Evolutionary conservation across 2,888 invertebrate genomes (phyloP).

Genomic region (Muscina levida): DNA sequence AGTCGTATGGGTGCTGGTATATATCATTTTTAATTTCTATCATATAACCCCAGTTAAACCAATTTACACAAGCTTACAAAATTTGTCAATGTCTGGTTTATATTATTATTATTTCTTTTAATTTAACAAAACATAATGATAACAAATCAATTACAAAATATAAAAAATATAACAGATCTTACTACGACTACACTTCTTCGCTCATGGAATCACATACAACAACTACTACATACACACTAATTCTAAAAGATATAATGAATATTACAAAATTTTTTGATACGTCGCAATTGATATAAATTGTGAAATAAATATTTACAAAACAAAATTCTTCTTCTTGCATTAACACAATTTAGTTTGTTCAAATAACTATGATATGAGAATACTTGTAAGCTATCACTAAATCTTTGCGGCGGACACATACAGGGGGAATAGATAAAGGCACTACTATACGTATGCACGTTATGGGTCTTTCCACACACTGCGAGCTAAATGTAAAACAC

Average conservation of each 20-base stretch:
- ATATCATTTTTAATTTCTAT: too few species aligned
- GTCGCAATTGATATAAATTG: constrained; percentile 17
- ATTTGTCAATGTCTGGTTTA: too few species aligned
- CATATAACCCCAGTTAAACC: too few species aligned
- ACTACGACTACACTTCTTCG: constrained; percentile 11
- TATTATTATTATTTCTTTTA: constrained; percentile 17
- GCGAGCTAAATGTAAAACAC: too few species aligned
- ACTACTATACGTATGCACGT: not conserved
- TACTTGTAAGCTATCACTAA: not conserved
- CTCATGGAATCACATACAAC: constrained; percentile 3
- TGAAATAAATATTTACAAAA: constrained; percentile 44
- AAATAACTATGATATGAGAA: not conserved
- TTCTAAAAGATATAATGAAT: not conserved
- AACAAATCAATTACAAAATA: constrained; percentile 20
- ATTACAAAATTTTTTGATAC: constrained; percentile 25
- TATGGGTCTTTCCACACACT: constrained; percentile 7
- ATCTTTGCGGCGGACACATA: not conserved
- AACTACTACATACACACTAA: constrained; percentile 21
- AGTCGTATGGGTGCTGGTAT: too few species aligned
- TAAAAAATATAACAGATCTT: not conserved
- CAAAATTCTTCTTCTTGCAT: constrained; percentile 3
- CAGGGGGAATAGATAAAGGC: too few species aligned
- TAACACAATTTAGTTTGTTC: not conserved
- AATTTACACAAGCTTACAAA: too few species aligned
- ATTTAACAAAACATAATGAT: constrained; percentile 13